Percentiles rank a stretch among this genome's conserved stretches.
These are phyloP conservation scores for Psilanteris sp. DNA, from an alignment of 1,140 invertebrate genomes.

Conservation along the genomic window DNA sequence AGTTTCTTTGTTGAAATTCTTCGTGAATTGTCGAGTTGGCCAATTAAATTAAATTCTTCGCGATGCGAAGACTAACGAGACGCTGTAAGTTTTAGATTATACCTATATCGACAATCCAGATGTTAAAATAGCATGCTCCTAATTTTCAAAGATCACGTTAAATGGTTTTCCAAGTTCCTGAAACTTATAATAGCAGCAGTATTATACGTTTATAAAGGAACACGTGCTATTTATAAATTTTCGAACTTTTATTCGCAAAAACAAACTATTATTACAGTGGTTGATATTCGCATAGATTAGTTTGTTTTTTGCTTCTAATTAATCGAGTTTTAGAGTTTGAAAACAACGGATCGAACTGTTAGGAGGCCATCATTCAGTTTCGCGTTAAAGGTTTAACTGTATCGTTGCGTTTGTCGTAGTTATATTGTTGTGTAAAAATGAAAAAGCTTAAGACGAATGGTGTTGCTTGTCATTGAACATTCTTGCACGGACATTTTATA, in stretches of 20 bases:
- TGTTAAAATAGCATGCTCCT: constrained; percentile 30
- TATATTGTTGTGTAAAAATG: constrained; percentile 40
- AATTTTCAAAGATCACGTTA: constrained; percentile 28
- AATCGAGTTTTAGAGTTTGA: too few relatives aligned
- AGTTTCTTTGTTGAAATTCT: constrained; percentile 48
- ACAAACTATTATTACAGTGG: too few relatives aligned
- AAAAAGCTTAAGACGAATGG: constrained; percentile 70
- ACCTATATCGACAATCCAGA: constrained; percentile 45
- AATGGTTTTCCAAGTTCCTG: constrained; percentile 6
- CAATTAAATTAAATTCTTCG: constrained; percentile 70
- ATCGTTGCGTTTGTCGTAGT: too few relatives aligned
- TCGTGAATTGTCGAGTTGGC: constrained; percentile 47
- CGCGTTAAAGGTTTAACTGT: too few relatives aligned
- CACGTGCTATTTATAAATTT: too few relatives aligned
- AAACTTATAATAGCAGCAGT: too few relatives aligned
- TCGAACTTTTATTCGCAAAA: too few relatives aligned
- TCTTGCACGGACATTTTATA: constrained; percentile 68
- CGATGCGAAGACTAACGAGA: constrained; percentile 47
- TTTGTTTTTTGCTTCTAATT: too few relatives aligned
- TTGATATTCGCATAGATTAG: too few relatives aligned
- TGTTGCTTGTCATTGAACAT: constrained; percentile 58
- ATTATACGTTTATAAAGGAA: too few relatives aligned
- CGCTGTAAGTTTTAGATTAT: constrained; percentile 45
- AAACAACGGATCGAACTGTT: too few relatives aligned
- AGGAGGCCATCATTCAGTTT: too few relatives aligned